Evolutionary conservation across 2,888 invertebrate genomes (phyloP).

Genomic region (Apamea crenata): DNA sequence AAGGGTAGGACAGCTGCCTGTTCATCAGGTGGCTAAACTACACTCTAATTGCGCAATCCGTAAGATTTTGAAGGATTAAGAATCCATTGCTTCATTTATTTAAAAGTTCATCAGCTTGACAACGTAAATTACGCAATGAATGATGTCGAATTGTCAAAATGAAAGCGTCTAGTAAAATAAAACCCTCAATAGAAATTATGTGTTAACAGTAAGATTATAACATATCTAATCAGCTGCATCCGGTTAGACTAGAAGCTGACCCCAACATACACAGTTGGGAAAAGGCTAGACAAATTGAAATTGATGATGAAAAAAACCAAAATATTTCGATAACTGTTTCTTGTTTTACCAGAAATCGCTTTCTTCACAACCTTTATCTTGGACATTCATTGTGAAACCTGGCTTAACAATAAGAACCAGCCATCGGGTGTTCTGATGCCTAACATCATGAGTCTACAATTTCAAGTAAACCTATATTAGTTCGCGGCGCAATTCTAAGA

Average conservation of each 20-base stretch:
- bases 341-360: neutral
- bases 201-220: neutral
- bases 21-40: neutral
- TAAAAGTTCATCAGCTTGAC: neutral
- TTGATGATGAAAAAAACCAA: too few relatives aligned
- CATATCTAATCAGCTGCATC: neutral
- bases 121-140: neutral
- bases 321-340: neutral
- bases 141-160: neutral
- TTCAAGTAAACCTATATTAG: too few relatives aligned
- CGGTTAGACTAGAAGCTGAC: too few relatives aligned
- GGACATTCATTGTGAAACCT: neutral
- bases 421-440: neutral
- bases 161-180: neutral
- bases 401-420: neutral
- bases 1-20: neutral
- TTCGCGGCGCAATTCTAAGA: neutral
- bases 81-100: too few relatives aligned
- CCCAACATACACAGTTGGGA: too few relatives aligned
- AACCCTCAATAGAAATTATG: neutral
- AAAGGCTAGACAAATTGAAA: too few relatives aligned
- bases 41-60: neutral
- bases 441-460: neutral
- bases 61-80: neutral
- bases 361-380: neutral